Evolutionary conservation across 2,888 invertebrate genomes (phyloP), one percentile per base, ranked within the genome.

Genomic region (Diadegma fenestrale): DNA sequence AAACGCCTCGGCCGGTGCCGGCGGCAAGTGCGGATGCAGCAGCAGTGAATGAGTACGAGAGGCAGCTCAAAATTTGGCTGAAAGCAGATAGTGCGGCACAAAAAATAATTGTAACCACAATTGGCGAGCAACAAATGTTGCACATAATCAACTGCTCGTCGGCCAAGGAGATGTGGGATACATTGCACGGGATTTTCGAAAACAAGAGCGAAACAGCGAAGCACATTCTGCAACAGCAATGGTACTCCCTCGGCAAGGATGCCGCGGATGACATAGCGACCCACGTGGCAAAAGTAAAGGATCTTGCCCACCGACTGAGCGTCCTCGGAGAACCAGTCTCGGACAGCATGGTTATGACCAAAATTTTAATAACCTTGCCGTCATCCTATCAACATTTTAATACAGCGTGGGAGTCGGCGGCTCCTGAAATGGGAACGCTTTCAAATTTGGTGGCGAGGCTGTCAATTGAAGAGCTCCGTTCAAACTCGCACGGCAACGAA

Each of bases 141-240:
- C 68, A 69, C 17, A 17, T 69, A 5, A 45, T 69, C 7, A 48
- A 69, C 48, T 19, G 68, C 19, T 6, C 22, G n/a, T 48, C 68
- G 1, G 12, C 63, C 12, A 0, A 17, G 1, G 63, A 63, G 0
- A 63, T 63, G 63, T 69, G 45, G 48, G 6, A 17, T 6, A 69
- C 45, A 30, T 45, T 45, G 5, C 68, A 48, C 30, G 68, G 48
- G 26, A 14, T 69, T 6, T 69, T n/a, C 8, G 68, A 69, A 37
- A 48, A 48, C 17, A 48, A 30, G 12, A 69, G 68, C 17, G 48
- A 22, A 14, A 43, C 68, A 30, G 45, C 68, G 7, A 69, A 69
- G 68, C 68, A 69, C 48, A 48, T 69, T 26, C 6, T 48, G 45
- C 48, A 69, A 30, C 26, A 48, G 4, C 45, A 37, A 17, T 48